Conservation (phyloP, 2,888 invertebrate species). For the Pollenia griseotomentosa region DNA sequence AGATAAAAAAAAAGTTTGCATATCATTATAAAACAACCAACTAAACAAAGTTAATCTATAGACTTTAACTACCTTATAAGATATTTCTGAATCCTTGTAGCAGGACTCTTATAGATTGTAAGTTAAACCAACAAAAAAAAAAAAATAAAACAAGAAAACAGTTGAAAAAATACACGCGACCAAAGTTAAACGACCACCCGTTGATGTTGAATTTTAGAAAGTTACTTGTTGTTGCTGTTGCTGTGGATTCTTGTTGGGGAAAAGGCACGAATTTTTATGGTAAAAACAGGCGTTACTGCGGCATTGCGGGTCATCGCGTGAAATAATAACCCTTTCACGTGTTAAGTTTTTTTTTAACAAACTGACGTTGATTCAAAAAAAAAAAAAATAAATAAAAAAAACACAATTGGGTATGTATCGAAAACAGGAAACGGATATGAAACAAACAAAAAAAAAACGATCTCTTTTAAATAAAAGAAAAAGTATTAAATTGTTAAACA, state of each 20-base stretch:
- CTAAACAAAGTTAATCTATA: slow-evolving; percentile 44
- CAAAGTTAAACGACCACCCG: slow-evolving; percentile 72
- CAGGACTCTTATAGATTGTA: slow-evolving; percentile 26
- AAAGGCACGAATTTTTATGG: slow-evolving; percentile 70
- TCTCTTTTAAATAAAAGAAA: slow-evolving; percentile 48
- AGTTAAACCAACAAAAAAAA: slow-evolving; percentile 1
- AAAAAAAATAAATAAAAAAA: slow-evolving; percentile 51
- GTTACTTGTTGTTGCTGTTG: slow-evolving; percentile 33
- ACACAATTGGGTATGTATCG: slow-evolving; percentile 43
- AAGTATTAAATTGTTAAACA: slow-evolving; percentile 70
- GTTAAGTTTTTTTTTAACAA: slow-evolving; percentile 70
- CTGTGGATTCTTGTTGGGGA: neutral
- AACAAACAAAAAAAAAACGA: slow-evolving; percentile 53
- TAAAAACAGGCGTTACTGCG: slow-evolving; percentile 74
- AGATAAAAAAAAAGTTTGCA: slow-evolving; percentile 62
- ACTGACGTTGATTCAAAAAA: slow-evolving; percentile 41
- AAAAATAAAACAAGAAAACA: slow-evolving; percentile 22
- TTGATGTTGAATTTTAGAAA: slow-evolving; percentile 67
- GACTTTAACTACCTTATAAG: slow-evolving; percentile 22
- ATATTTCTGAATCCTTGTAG: slow-evolving; percentile 5
- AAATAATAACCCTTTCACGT: slow-evolving; percentile 79
- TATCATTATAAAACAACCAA: slow-evolving; percentile 65
- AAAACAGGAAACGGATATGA: slow-evolving; percentile 72
- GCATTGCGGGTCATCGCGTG: slow-evolving; percentile 80
- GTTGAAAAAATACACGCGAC: slow-evolving; percentile 66